Evolutionary conservation across 2,797 vertebrate genomes (phyloP).

Genomic region (Hemitrygon akajei): DNA sequence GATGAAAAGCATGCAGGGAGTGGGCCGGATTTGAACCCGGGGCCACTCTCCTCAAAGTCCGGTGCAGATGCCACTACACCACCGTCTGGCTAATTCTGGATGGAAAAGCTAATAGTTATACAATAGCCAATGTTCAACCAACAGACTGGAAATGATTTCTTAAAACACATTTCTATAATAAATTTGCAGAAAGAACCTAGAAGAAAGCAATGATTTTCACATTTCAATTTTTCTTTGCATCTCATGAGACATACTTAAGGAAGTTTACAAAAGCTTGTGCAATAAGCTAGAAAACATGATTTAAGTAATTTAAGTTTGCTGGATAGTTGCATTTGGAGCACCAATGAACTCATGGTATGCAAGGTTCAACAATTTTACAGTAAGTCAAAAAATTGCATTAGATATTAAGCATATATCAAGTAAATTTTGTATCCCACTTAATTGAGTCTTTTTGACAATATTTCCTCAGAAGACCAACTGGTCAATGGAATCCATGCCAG

Average conservation of each 20-base stretch:
- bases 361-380: neutral
- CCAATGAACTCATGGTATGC: neutral
- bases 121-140: neutral
- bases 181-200: neutral
- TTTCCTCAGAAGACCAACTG: too few species aligned
- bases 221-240: neutral
- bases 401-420: neutral
- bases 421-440: neutral
- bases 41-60: too few species aligned
- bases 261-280: too few species aligned
- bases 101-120: neutral
- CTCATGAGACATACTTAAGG: neutral
- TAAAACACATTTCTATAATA: neutral
- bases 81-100: too few species aligned
- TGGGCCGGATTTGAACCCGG: too few species aligned
- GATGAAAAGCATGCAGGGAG: too few species aligned
- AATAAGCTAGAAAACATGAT: neutral
- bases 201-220: neutral
- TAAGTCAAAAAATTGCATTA: neutral
- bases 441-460: neutral
- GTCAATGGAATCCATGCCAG: too few species aligned
- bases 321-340: neutral
- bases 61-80: too few species aligned
- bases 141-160: neutral
- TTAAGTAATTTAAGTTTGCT: neutral